Base-by-base conservation (phyloP, 2,113 vertebrate species). In the Colius striatus region DNA sequence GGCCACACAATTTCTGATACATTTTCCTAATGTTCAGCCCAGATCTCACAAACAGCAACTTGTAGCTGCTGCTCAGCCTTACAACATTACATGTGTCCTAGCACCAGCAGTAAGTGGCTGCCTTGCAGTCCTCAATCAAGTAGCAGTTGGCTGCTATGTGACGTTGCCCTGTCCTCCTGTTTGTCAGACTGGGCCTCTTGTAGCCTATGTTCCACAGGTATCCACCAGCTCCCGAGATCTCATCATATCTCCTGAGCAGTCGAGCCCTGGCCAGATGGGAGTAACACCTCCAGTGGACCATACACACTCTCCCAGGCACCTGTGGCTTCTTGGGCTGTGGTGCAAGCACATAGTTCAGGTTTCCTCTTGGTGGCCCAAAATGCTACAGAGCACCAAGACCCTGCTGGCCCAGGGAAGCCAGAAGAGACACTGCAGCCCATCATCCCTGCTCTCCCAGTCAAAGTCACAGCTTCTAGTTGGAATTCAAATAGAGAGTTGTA, bases 241-340 rank as follows among this genome's bases (percentile, higher is more conserved):
- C 61, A 27, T 3, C 15, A 26, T 8, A 23, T 43, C 29, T 66
- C 60, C n/a, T 22, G 11, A 66, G 81, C 8, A 3, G 57, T 18
- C 27, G 45, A 68, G 32, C 27, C 32, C 41, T 51, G 48, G 30
- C 18, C 5, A 1, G 18, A 26, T 12, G 6, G 27, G 4, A 81
- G 2, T 5, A 48, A n/a, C 16, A 76, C 4, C 13, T 60, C 45
- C 18, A 15, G 21, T 55, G 0, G 1, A 85, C 9, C 36, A 48
- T 55, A 11, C 47, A 53, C 0, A 0, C 20, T 72, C 25, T 48
- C 22, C 23, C 1, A 8, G 7, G 9, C 1, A 2, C 17, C 78
- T 45, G 12, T 0, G 1, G 55, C 34, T 62, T 63, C 29, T n/a
- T 2, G 0, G 65, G n/a, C 63, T 45, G 48, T 6, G 8, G 41